Evolutionary conservation across 2,888 invertebrate genomes (phyloP), one percentile per base, ranked within the genome.

Genomic region (Endotricha flammealis): DNA sequence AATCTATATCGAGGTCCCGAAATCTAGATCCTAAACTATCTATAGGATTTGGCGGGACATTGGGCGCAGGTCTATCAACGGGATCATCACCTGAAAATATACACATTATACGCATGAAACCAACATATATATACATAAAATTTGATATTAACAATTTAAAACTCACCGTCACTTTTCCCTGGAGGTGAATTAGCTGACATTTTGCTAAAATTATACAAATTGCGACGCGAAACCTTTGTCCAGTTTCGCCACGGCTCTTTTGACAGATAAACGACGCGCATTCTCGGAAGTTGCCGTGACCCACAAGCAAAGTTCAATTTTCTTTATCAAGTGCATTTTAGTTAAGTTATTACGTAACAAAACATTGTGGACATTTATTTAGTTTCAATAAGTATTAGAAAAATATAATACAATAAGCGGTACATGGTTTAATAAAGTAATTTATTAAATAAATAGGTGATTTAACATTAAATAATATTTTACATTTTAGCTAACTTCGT

Each of bases 1-100:
- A 83, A 52, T 92, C 92, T 57, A 93, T 89, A 50, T 89, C 87
- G 33, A 88, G 70, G 42, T 88, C 88, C 37, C 79, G 57, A 42
- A 81, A 49, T 38, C 78, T 69, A 36, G 74, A 60, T 32, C 75
- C 74, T 42, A 77, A 48, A 46, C 57, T 73, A 36, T 79, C 82
- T 24, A 65, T 56, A 30, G 65, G 64, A 69, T 69, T 81, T 80
- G 82, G 80, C 76, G 78, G 79, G 75, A 75, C 53, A 34, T 46
- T 53, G 32, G 58, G 50, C 20, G 53, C 57, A 40, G 55, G 44
- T 22, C 60, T 60, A 52, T 73, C 71, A 23, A 53, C 36, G 11
- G 61, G 55, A 9, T 75, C 72, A 43, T 73, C 69, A 41, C 65
- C 80, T 82, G 52, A 45, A 72, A 75, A 43, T n/a, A n/a, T n/a